Base-by-base conservation (phyloP, 1,140 invertebrate species). In the Linepithema humile region DNA sequence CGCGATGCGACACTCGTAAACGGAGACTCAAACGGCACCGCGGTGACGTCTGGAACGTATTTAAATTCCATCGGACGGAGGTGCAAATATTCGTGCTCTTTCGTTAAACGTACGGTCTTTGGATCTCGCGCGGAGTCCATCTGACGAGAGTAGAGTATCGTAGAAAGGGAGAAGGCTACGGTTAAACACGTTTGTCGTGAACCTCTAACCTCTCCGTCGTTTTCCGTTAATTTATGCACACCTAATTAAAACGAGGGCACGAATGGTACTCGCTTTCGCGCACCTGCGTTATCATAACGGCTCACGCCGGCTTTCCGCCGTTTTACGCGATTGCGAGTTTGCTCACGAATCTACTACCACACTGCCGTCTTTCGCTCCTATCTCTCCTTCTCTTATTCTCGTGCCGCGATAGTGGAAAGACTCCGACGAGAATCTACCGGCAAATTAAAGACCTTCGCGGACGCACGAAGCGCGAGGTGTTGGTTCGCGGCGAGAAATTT, bases 221-320 rank as follows among this genome's bases (percentile, higher is more conserved):
- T 65, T 67, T 45, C 43, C 40, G 48, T 82, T 77, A 85, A 84
- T 88, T 85, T 86, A 86, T 57, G 73, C 77, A 82, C 82, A 82
- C 64, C 85, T 87, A 85, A 87, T 88, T 88, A 88, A 87, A 88
- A 87, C 72, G 72, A 64, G 72, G 57, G 40, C 70, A 57, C 70
- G 82, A 82, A 86, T 83, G 48, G 67, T 72, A 67, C 73, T 88
- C 65, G 73, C 69, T 85, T 53, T 45, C 67, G 78, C 50, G 72
- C 75, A 75, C 65, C 65, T 77, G 83, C 38, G 65, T 78, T 87
- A 85, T 72, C 82, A 67, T 82, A 85, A 77, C 53, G 53, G 43
- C 20, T 77, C 57, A 38, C 59, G 50, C 70, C 55, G 53, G 64
- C 80, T 84, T 84, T 86, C 67, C 70, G 10, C 48, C 72, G 64